phyloP scores from a whole-genome alignment of 1,140 invertebrate species.

The Euschistus heros region DNA sequence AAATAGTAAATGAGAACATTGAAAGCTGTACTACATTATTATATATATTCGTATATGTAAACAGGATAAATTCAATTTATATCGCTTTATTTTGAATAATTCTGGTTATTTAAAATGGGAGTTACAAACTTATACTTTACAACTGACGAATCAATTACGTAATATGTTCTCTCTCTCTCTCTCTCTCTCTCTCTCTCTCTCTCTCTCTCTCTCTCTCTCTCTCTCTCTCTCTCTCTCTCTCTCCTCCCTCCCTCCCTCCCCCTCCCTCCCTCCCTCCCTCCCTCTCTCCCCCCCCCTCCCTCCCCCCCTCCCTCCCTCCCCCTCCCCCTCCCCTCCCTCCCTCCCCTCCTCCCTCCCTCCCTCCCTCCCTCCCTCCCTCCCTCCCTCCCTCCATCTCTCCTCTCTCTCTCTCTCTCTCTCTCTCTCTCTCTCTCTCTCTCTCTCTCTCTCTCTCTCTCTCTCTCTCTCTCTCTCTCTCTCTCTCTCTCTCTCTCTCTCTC shows the following conservation, averaged over 20 bases:
- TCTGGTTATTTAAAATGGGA: too few species aligned
- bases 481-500: slow-evolving; percentile 17
- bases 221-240: slow-evolving; percentile 15
- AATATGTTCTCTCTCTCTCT: too few species aligned
- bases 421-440: slow-evolving; percentile 11
- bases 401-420: slow-evolving; percentile 13
- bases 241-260: neutral
- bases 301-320: neutral
- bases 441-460: slow-evolving; percentile 13
- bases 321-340: slow-evolving; percentile 7
- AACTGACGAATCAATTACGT: too few species aligned
- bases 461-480: slow-evolving; percentile 15
- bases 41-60: too few species aligned
- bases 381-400: neutral
- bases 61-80: too few species aligned
- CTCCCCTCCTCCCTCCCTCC: slow-evolving; percentile 1
- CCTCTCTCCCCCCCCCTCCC: neutral
- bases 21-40: too few species aligned
- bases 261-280: neutral
- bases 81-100: too few species aligned
- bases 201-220: slow-evolving; percentile 17
- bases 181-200: slow-evolving; percentile 11
- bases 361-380: slow-evolving; percentile 3
- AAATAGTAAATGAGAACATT: too few species aligned
- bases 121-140: too few species aligned